Evolutionary conservation across 2,797 vertebrate genomes (phyloP), one percentile per base, ranked within the genome.

Genomic region (Pelobates cultripes): DNA sequence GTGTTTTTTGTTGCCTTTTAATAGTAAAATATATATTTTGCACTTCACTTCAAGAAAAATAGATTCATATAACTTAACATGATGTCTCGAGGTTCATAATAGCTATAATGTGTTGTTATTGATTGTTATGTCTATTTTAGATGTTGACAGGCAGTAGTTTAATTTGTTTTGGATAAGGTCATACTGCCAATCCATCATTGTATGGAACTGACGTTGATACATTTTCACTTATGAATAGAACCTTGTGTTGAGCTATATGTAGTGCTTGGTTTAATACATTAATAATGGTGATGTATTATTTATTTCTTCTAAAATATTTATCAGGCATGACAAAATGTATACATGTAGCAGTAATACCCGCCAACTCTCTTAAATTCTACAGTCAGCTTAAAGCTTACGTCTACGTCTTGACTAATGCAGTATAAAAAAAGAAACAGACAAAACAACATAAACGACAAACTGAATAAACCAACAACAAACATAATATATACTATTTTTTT

Each of bases 281-380:
- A 76, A 84, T 84, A 84, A 84, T 79, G 67, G 42, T 84, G 77
- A 84, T 84, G 45, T 76, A 84, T 84, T 79, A 79, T 84, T 84
- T 76, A 80, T 44, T 53, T 70, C 72, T 53, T 45, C 43, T 83
- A 79, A 83, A 79, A 79, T 79, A 84, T 84, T 76, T 79, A 83
- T 67, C 77, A 84, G 57, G 47, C 47, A 57, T 72, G 73, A 70
- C 68, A 84, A 79, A 71, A 80, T 57, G 75, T 76, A 84, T 57
- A 79, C 72, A 84, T 67, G 66, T 55, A 70, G 57, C 61, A 64
- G 70, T 57, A 47, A 76, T 66, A 55, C 28, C 57, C 41, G n/a
- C 68, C 64, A 15, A n/a, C 5, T 47, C 53, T 60, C 5, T 45
- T 44, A 80, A 14, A n/a, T 44, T 17, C 2, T 53, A 9, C 55